phyloP scores from a whole-genome alignment of 2,797 vertebrate genomes.

The Bryconaethiops microstoma region DNA sequence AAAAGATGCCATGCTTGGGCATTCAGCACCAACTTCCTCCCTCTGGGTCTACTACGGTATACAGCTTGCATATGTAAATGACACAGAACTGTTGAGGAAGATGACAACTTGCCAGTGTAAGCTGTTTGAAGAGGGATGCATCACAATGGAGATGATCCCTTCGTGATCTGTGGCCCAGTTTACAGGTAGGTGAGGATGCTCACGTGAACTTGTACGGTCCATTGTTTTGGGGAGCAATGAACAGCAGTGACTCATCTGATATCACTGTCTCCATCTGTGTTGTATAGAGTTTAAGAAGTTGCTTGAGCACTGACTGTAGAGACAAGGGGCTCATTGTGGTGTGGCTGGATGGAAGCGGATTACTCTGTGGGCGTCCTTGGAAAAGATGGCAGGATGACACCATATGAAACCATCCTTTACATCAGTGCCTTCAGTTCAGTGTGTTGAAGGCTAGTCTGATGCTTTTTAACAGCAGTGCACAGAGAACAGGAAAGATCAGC shows the following conservation, averaged over 20 bases:
- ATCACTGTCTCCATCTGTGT: not conserved
- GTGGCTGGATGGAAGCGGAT: constrained; percentile 65
- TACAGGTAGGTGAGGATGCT: constrained; percentile 2
- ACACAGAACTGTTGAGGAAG: constrained; percentile 19
- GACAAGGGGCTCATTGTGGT: constrained; percentile 70
- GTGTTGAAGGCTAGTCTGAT: constrained; percentile 31
- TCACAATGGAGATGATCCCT: not conserved
- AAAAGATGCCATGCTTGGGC: constrained; percentile 68
- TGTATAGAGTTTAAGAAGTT: not conserved
- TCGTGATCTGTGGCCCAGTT: not conserved
- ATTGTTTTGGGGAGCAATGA: not conserved
- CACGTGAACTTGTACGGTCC: not conserved
- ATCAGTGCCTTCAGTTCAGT: constrained; percentile 63
- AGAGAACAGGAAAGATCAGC: constrained; percentile 14
- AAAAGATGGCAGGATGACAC: constrained; percentile 68
- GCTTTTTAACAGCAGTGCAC: constrained; percentile 24
- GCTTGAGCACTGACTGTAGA: not conserved
- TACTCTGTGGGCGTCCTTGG: constrained; percentile 68
- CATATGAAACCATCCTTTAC: constrained; percentile 68
- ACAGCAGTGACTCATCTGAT: not conserved
- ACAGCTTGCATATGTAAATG: constrained; percentile 45
- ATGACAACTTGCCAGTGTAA: constrained; percentile 30
- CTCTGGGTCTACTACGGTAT: constrained; percentile 19
- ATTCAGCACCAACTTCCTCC: constrained; percentile 61
- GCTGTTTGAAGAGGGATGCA: constrained; percentile 10